Evolutionary conservation across 1,140 invertebrate species (phyloP), one percentile per base, ranked within the genome.

Genomic region (Euglossa dilemma): DNA sequence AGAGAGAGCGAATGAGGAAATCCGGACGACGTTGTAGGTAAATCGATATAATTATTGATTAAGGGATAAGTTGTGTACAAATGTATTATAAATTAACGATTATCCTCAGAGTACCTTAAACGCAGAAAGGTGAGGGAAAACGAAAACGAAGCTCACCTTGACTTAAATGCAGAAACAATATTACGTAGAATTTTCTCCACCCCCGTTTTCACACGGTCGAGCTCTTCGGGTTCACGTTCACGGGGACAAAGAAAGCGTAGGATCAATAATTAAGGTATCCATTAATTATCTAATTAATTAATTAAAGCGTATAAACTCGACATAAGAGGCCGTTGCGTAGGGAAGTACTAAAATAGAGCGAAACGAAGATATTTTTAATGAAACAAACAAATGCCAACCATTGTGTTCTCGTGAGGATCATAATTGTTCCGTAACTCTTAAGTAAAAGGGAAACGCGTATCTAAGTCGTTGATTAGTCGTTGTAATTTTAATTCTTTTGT

Each of bases 41-140:
- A 91, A 91, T 91, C 87, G 89, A 89, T 81, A 90, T 89, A 91
- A 91, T 93, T 93, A 91, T 90, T 91, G 80, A 92, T 91, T 92
- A 92, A 93, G 87, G 84, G 83, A 91, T 92, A 92, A 92, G 89
- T 93, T 93, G 77, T 93, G 91, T 93, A 92, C 91, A 93, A 92
- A 93, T 92, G 92, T 92, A 92, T 91, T 90, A 91, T 91, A 88
- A 92, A 92, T 92, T 92, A 92, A 87, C 83, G 85, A 91, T 91
- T 88, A 88, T 90, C 87, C 72, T 77, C 85, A 89, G 82, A 90
- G 90, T 91, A 90, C 85, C 89, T 91, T 89, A 74, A 54, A 85
- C 77, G 70, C 85, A 89, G 84, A 86, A 86, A 75, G 75, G 83
- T 85, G 85, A 80, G 20, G 25, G 78, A 85, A 82, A 88, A 83